These are phyloP conservation scores for Trichechus manatus DNA, from an alignment of 2,113 vertebrate species.

Conservation along the genomic window DNA sequence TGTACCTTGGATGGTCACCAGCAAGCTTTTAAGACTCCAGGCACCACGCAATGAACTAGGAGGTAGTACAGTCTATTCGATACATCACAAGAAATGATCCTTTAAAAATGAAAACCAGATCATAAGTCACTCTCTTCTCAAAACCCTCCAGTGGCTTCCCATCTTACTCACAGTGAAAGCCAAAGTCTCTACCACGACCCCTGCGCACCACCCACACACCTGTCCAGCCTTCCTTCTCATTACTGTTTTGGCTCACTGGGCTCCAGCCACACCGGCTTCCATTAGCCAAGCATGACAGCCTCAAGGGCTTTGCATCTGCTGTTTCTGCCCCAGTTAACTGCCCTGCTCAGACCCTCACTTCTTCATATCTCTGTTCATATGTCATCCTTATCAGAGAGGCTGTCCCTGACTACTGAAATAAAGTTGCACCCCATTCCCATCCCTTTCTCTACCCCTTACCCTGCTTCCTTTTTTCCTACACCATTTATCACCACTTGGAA, in stretches of 20 bases:
- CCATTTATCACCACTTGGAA: not conserved
- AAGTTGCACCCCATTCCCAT: not conserved
- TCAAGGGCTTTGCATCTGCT: not conserved
- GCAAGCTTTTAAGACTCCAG: not conserved
- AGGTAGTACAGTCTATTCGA: not conserved
- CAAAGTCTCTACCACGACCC: not conserved
- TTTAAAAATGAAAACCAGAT: slow-evolving; percentile 30
- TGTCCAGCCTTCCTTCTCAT: not conserved
- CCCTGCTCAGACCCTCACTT: not conserved
- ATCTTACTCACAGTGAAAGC: not conserved
- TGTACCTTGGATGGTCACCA: not conserved
- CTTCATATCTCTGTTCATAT: not conserved
- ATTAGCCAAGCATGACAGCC: not conserved
- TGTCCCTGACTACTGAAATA: not conserved
- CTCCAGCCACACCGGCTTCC: not conserved
- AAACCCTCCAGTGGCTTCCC: not conserved
- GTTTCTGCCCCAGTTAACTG: not conserved
- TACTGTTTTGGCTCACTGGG: not conserved
- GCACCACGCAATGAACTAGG: not conserved
- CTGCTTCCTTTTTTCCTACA: not conserved
- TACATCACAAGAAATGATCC: slow-evolving; percentile 19
- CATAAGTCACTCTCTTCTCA: not conserved
- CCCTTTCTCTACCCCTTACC: not conserved
- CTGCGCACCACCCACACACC: not conserved
- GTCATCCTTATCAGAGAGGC: not conserved